Evolutionary conservation across 2,113 vertebrate genomes (phyloP).

Genomic region (Mus pahari): DNA sequence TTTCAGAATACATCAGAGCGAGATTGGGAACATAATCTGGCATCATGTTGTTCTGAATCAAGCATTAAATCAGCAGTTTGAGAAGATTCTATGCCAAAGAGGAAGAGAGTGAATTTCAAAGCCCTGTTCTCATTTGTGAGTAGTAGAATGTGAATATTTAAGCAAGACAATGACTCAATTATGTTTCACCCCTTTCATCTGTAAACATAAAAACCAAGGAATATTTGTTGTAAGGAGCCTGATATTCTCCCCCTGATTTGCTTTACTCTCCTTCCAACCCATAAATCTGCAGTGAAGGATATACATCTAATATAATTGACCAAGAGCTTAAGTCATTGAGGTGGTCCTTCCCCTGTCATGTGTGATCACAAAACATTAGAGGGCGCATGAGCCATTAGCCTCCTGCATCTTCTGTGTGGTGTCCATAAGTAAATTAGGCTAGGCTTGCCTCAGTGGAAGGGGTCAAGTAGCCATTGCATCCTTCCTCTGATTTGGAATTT

Average conservation of each 20-base stretch:
- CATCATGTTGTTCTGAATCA: slow-evolving; percentile 22
- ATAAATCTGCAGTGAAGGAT: background rate
- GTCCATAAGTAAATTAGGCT: background rate
- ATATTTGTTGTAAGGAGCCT: background rate
- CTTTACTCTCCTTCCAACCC: background rate
- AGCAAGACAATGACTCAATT: background rate
- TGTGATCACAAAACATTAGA: background rate
- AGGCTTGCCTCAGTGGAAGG: background rate
- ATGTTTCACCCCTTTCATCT: background rate
- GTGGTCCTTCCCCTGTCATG: background rate
- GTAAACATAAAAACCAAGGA: background rate
- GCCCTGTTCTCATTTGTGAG: slow-evolving; percentile 1
- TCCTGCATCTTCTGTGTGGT: background rate
- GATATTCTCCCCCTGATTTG: background rate
- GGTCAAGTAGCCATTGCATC: background rate
- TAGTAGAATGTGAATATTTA: slow-evolving; percentile 5
- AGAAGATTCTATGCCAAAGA: background rate
- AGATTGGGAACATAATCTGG: slow-evolving; percentile 55
- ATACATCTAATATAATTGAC: background rate
- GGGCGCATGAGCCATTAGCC: background rate
- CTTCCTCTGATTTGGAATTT: slow-evolving; percentile 9
- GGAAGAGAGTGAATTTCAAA: slow-evolving; percentile 18
- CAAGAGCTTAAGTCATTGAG: background rate
- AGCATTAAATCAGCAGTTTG: slow-evolving; percentile 44
- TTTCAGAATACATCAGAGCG: slow-evolving; percentile 30